Percentiles rank a stretch among this genome's conserved stretches.
phyloP scores from a whole-genome alignment of 1,140 invertebrate genomes.

The Ostrea denselamellosa region DNA sequence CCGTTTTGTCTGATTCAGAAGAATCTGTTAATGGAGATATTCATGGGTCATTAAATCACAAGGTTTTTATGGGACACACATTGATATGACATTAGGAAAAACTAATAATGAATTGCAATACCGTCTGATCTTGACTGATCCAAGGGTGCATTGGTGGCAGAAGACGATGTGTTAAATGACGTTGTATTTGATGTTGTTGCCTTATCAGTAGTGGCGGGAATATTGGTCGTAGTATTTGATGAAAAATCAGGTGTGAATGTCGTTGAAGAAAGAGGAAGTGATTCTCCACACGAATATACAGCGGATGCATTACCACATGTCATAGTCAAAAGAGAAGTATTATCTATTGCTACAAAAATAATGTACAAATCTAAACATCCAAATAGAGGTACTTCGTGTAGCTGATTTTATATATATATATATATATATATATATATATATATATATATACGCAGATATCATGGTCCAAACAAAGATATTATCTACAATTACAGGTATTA shows the following conservation, averaged over 20 bases:
- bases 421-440: too few species aligned
- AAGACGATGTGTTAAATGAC: not conserved
- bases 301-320: constrained; percentile 10
- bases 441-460: too few species aligned
- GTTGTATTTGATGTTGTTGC: not conserved
- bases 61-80: not conserved
- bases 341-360: not conserved
- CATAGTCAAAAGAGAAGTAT: not conserved
- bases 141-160: not conserved
- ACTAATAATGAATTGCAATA: not conserved
- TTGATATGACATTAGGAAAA: too few species aligned
- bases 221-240: not conserved
- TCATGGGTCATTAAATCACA: not conserved
- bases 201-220: not conserved
- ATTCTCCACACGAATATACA: not conserved
- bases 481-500: too few species aligned
- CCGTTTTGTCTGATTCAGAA: not conserved
- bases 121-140: not conserved
- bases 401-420: too few species aligned
- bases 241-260: not conserved
- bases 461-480: too few species aligned
- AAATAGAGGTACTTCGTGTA: too few species aligned
- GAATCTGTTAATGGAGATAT: not conserved
- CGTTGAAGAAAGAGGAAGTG: not conserved
- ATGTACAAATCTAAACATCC: too few species aligned